Base-by-base conservation (phyloP, 1,140 invertebrate species). In the Atta texana region DNA sequence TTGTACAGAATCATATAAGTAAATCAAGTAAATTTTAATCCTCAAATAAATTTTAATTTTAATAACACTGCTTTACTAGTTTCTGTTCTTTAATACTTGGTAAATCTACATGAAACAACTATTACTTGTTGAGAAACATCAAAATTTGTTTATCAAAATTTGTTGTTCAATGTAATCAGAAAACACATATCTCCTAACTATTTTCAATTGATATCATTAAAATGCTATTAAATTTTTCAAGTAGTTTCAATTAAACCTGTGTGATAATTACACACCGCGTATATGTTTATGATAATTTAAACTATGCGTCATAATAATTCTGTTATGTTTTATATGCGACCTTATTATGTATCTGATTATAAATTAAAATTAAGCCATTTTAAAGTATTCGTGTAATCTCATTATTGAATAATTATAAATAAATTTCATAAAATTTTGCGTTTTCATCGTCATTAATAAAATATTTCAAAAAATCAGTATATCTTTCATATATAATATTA, bases 151-250 rank as follows among this genome's bases (percentile, higher is more conserved):
- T 8, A 39, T 8, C 39, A 44, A 10, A 44, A 44, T 44, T 44
- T 44, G 2, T 59, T n/a, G 5, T 34, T 16, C 21, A 31, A 49
- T 44, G 10, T 77, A 49, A 78, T 77, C 24, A 0, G 39, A 12
- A 34, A 80, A 80, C 12, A 28, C 2, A 10, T 39, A 6, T 1
- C 14, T 53, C 16, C 6, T 14, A 63, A 76, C 24, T 64, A 18
- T 31, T 59, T 16, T 39, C 2, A 76, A 76, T 76, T 63, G n/a
- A 61, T 31, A 24, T 7, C 7, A 61, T 64, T 28, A 63, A 77
- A 64, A n/a, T 24, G n/a, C 2, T 77, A 49, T 28, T 64, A 18
- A 39, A 57, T 55, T 71, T 3, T 69, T 57, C 1, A 12, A 57
- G 2, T 39, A 39, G 0, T 57, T 55, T 81, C 12, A 34, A 81